Base-by-base conservation (phyloP, 92 coral and sea anemone genomes). In the Muricea muricata region DNA sequence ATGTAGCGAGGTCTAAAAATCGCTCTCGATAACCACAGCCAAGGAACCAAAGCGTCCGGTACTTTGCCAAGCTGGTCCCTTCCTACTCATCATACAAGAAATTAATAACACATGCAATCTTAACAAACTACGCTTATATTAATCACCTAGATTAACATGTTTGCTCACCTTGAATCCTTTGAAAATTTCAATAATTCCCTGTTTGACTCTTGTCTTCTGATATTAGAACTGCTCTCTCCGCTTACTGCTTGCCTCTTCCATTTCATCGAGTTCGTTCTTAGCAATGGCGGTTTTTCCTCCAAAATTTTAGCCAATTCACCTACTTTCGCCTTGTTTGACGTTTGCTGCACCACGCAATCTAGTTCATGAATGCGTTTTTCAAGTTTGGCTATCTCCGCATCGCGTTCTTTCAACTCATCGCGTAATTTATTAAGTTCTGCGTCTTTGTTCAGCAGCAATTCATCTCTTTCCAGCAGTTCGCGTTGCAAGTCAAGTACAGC, bases 181-280 rank as follows among this genome's bases (percentile, higher is more conserved):
- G 98, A 93, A 71, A 84, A 93, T 58, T 95, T 97, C 35, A 86
- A 91, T n/a, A 97, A 78, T 28, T 97, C 97, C 41, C 90, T 91
- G 54, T 90, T 84, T 42, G 98, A 88, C 23, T 92, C 95, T 45
- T 78, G 83, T 34, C 71, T 56, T 56, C 83, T 33, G 1, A 78
- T 78, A 57, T 90, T 93, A 1, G 99, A 88, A 47, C 97, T 93
- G 80, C 99, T 93, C 40, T 97, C 99, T 0, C 99, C 99, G 83
- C 99, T 97, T 3, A 97, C 99, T 0, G 99, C 99, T 75, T 92
- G 97, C 48, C 99, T 77, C 57, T 97, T 97, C 82, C 94, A 97
- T 75, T 93, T 97, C 70, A 81, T 60, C 45, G 93, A 92, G 1
- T 66, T 18, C 2, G 55, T 54, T 21, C 71, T 34, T 7, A 31